Percentiles rank a stretch among this genome's conserved stretches.
Conservation (phyloP, 2,797 vertebrate genomes). For the Amphiprion clarkii region DNA sequence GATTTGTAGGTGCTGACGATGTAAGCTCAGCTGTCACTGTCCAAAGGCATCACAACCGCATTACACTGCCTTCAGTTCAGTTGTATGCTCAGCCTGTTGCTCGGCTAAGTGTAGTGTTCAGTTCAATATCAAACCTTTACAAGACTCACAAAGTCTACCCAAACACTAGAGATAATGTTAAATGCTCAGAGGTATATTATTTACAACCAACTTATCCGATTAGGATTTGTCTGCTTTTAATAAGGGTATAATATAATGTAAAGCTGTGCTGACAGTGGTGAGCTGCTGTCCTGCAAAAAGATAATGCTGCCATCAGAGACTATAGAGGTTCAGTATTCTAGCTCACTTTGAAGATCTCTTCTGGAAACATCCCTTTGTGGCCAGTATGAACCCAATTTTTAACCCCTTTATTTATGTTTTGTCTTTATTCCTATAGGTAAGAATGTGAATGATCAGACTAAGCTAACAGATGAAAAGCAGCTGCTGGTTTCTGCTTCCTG, state of each 20-base stretch:
- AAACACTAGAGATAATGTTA: neutral
- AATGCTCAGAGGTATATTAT: neutral
- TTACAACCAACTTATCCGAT: constrained; percentile 18
- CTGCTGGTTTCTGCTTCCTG: no score
- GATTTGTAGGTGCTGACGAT: neutral
- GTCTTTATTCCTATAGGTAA: no score
- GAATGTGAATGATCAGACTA: no score
- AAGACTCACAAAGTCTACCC: neutral
- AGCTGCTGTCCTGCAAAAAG: no score
- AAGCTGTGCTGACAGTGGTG: no score
- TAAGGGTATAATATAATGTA: neutral
- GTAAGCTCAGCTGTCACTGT: constrained; percentile 6
- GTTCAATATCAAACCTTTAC: neutral
- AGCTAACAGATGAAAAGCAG: no score
- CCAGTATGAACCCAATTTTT: no score
- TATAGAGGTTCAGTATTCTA: no score
- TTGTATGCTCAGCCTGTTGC: neutral
- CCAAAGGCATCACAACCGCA: neutral
- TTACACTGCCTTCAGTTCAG: neutral
- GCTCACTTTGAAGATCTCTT: no score
- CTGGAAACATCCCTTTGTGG: no score
- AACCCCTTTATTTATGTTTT: no score
- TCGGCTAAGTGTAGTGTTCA: neutral
- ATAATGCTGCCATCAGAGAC: no score
- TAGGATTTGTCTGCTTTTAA: neutral